phyloP scores from a whole-genome alignment of 2,797 vertebrate species.

The Pseudomugil tenellus region DNA sequence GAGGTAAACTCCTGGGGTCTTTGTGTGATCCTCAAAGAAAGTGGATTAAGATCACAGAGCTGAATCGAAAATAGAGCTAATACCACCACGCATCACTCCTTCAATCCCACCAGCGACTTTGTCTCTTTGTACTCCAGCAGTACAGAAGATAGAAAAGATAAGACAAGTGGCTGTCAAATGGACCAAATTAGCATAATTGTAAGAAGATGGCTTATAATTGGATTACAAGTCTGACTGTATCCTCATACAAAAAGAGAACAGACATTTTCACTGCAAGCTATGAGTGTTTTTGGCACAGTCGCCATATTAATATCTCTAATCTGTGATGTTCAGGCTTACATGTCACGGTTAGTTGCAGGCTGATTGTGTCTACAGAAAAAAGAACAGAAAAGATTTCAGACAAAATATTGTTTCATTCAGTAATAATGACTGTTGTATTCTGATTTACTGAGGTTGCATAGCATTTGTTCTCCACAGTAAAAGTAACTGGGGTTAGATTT shows the following conservation, averaged over 20 bases:
- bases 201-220: conserved; percentile 7
- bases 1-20: conserved; percentile 28
- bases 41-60: conserved; percentile 40
- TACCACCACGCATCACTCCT: neutral
- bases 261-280: conserved; percentile 9
- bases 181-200: neutral
- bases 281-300: neutral
- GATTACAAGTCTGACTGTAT: conserved; percentile 6
- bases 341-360: neutral
- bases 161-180: conserved; percentile 15
- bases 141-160: conserved; percentile 43
- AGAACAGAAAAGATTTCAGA: neutral
- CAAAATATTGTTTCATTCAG: neutral
- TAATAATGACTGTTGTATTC: conserved; percentile 7
- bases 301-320: neutral
- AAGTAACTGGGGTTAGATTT: conserved; percentile 7
- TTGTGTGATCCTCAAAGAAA: conserved; percentile 36
- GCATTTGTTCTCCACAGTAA: conserved; percentile 14
- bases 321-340: neutral
- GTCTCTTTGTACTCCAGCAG: conserved; percentile 29
- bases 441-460: conserved; percentile 10
- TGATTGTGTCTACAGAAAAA: neutral
- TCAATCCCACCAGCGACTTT: conserved; percentile 21
- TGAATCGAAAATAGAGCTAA: conserved; percentile 27
- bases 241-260: neutral